A percentile compares a stretch with the other conserved stretches of the same genome.
Evolutionary conservation across 2,797 vertebrate species (phyloP).

Genomic region (Lates japonicus): DNA sequence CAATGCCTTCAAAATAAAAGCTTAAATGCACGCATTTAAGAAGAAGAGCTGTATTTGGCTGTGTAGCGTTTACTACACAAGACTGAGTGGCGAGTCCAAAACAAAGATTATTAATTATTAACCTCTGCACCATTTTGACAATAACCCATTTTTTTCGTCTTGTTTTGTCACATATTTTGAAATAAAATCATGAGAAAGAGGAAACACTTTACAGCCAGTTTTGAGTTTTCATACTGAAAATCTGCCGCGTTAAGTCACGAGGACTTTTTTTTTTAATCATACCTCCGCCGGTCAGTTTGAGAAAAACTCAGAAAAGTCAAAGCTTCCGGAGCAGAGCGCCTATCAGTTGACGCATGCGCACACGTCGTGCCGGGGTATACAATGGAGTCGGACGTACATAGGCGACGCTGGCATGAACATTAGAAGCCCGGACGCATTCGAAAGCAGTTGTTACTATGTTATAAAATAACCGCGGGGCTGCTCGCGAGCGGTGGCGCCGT

Average conservation of each 20-base stretch:
- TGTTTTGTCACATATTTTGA: no score
- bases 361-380: constrained; percentile 55
- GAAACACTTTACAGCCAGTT: no score
- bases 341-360: constrained; percentile 72
- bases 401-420: background rate
- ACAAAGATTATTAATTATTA: no score
- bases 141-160: no score
- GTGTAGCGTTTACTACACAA: background rate
- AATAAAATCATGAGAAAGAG: no score
- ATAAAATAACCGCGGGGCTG: constrained; percentile 9
- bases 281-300: no score
- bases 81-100: fast-evolving
- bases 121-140: no score
- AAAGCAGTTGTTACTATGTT: background rate
- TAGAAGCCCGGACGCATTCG: background rate
- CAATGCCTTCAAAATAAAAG: constrained; percentile 69
- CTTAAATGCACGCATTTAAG: fast-evolving
- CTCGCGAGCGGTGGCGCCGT: background rate
- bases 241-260: no score
- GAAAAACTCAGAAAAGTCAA: no score
- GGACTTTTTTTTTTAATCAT: no score
- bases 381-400: constrained; percentile 72
- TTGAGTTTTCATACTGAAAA: no score
- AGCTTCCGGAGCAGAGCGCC: no score
- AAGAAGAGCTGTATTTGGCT: background rate